These are phyloP conservation scores for Callosobruchus maculatus DNA, from an alignment of 2,888 invertebrate genomes.

Conservation along the genomic window DNA sequence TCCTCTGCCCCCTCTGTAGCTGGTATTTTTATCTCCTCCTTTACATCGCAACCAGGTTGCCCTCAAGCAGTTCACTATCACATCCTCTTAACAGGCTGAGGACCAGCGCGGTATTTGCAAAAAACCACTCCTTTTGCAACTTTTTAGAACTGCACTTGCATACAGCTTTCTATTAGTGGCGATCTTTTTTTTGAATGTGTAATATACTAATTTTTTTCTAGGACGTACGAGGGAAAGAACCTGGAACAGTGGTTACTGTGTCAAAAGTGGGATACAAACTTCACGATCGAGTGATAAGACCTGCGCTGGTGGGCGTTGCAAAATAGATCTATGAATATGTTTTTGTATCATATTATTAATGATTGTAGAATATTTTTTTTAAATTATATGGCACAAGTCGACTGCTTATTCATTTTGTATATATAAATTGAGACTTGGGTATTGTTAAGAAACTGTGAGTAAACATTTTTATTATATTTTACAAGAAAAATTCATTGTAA, in stretches of 20 bases:
- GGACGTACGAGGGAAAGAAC: conserved; percentile 73
- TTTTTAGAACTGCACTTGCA: no score
- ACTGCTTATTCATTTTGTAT: neutral
- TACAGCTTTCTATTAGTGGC: no score
- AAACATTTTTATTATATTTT: neutral
- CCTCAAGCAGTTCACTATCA: no score
- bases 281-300: conserved; percentile 88
- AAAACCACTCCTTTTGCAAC: no score
- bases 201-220: conserved; percentile 47
- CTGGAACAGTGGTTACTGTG: conserved; percentile 88
- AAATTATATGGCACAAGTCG: neutral
- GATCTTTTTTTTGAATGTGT: no score
- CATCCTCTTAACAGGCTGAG: no score
- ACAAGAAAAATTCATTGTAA: neutral
- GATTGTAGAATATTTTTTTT: neutral
- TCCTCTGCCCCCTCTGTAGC: no score
- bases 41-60: no score
- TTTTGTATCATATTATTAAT: neutral
- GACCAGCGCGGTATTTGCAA: no score
- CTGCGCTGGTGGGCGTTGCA: conserved; percentile 94
- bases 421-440: neutral
- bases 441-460: neutral
- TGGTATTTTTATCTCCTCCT: no score
- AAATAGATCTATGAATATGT: conserved; percentile 51
- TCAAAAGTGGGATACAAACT: conserved; percentile 95